These are phyloP conservation scores for Tachypleus tridentatus DNA, from an alignment of 1,140 invertebrate species.

Conservation along the genomic window DNA sequence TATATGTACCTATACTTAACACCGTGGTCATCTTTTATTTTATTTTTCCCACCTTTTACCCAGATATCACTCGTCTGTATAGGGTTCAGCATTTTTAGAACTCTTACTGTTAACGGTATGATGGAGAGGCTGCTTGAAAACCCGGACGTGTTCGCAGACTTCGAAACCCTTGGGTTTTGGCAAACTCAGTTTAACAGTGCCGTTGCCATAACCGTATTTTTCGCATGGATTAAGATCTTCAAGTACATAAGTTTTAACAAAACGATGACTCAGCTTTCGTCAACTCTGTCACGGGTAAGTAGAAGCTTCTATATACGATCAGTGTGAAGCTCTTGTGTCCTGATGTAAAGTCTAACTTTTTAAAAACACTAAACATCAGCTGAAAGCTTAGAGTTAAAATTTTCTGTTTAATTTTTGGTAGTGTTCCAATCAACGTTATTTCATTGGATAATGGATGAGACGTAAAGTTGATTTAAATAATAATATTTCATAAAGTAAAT, in stretches of 20 bases:
- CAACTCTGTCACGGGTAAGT: slow-evolving; percentile 45
- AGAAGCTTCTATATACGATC: neutral
- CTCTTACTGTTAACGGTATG: slow-evolving; percentile 29
- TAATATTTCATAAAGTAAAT: too few relatives aligned
- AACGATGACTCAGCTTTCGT: slow-evolving; percentile 60
- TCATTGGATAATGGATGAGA: too few relatives aligned
- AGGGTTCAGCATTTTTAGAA: slow-evolving; percentile 33
- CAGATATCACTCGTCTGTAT: slow-evolving; percentile 33
- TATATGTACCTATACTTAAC: too few relatives aligned
- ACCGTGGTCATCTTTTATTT: too few relatives aligned
- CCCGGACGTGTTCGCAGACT: slow-evolving; percentile 37
- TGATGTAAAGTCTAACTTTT: too few relatives aligned
- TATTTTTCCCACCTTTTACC: neutral
- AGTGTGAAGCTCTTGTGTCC: too few relatives aligned
- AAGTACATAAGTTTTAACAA: slow-evolving; percentile 62
- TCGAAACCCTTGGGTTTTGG: slow-evolving; percentile 41
- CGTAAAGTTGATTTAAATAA: too few relatives aligned
- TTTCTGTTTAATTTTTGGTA: too few relatives aligned
- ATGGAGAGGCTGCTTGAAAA: slow-evolving; percentile 34
- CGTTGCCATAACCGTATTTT: slow-evolving; percentile 44
- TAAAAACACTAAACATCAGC: too few relatives aligned
- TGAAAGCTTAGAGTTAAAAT: too few relatives aligned
- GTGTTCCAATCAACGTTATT: too few relatives aligned
- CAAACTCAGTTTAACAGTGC: slow-evolving; percentile 44
- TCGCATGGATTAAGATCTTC: slow-evolving; percentile 52